Base-by-base conservation (phyloP, 2,888 invertebrate species). In the Adelognathus sp. region DNA sequence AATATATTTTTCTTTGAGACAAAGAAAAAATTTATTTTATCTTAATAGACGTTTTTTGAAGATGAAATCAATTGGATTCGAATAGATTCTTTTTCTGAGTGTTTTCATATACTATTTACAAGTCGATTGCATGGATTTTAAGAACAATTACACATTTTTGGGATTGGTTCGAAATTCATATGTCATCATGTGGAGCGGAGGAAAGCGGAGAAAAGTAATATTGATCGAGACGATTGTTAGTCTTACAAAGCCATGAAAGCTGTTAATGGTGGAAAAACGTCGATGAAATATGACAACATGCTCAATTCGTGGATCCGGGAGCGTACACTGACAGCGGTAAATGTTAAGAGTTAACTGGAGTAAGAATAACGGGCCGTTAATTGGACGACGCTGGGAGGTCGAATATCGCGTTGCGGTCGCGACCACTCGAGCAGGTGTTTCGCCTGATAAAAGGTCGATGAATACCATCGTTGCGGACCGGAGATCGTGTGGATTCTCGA, bases 401-500 rank as follows among this genome's bases (percentile, higher is more conserved):
- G 46, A 21, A n/a, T 63, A 29, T 18, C 18, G 31, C 21, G 29
- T 18, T 21, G 63, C 63, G 16, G 46, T 18, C 31, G 44, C 16
- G 31, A 7, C 18, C n/a, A 33, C 63, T 63, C 63, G 46, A 46
- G 33, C 18, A 18, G 33, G 63, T 46, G 46, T 46, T 46, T 31
- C 46, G n/a, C 46, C 14, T 4, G 24, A 50, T 50, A 50, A 50
- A 50, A 50, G 31, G 1, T 33, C 21, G 50, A 36, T 50, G 50
- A 64, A 64, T 50, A 36, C 31, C 29, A 31, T 29, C 64, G 54
- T 27, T 7, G 46, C n/a, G 24, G 52, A 66, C 44, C 33, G 33
- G 18, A 41, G 54, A 76, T 72, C 31, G 27, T 16, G 50, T 6
- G 44, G 14, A 64, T 66, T 31, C 21, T 36, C 60, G 52, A 60